phyloP scores from a whole-genome alignment of 92 coral and sea anemone species.

The Meandrina meandrites region DNA sequence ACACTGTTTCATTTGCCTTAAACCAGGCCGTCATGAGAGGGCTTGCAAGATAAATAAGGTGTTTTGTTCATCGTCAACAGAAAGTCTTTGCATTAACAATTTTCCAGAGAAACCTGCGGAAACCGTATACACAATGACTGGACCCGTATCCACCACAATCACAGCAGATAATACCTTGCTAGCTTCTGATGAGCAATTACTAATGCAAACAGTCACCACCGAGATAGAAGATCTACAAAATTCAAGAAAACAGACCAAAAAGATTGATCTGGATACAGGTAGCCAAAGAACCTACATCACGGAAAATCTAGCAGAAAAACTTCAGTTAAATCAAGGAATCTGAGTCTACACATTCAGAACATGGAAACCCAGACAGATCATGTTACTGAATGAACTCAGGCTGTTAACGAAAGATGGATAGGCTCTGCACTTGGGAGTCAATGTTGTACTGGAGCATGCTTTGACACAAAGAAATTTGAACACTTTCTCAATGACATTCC shows the following conservation, averaged over 20 bases:
- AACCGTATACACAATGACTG: not conserved
- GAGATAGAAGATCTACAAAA: slow-evolving; percentile 15
- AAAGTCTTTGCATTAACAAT: slow-evolving; percentile 30
- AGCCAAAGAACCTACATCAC: slow-evolving; percentile 59
- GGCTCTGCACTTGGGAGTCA: slow-evolving; percentile 21
- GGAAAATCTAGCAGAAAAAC: slow-evolving; percentile 27
- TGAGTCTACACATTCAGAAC: slow-evolving; percentile 59
- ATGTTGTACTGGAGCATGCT: slow-evolving; percentile 26
- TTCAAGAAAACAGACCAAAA: slow-evolving; percentile 15
- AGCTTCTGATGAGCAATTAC: slow-evolving; percentile 32
- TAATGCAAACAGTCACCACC: slow-evolving; percentile 50
- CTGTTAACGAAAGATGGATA: slow-evolving; percentile 41
- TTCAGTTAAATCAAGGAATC: slow-evolving; percentile 31
- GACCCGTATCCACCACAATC: not conserved
- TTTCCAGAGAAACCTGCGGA: slow-evolving; percentile 7
- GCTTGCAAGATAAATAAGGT: slow-evolving; percentile 4
- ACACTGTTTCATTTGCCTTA: slow-evolving; percentile 51
- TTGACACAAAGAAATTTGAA: slow-evolving; percentile 5
- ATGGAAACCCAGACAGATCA: slow-evolving; percentile 41
- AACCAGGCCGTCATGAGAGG: slow-evolving; percentile 26
- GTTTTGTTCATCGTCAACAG: slow-evolving; percentile 15
- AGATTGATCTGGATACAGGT: slow-evolving; percentile 54
- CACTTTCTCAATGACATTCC: slow-evolving; percentile 21
- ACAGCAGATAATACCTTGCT: slow-evolving; percentile 13
- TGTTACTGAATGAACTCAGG: slow-evolving; percentile 30